Evolutionary conservation across 2,888 invertebrate species (phyloP).

Genomic region (Nebria brevicollis): DNA sequence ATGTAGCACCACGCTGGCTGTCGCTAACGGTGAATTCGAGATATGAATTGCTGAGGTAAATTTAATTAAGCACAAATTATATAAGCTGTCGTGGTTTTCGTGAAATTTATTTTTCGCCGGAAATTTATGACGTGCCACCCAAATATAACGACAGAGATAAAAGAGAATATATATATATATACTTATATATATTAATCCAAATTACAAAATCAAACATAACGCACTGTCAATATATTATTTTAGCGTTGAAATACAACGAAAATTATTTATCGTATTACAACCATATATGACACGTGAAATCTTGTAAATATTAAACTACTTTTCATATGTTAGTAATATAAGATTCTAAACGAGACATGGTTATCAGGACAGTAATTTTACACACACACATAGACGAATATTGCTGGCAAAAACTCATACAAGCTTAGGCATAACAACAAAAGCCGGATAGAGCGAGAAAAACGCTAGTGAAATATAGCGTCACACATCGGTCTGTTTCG

Average conservation of each 20-base stretch:
- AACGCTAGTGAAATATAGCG: constrained; percentile 40
- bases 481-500: constrained; percentile 36
- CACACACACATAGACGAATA: background rate
- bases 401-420: background rate
- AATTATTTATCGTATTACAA: too few species aligned
- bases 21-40: constrained; percentile 16
- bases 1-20: background rate
- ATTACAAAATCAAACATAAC: too few species aligned
- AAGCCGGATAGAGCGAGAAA: constrained; percentile 38
- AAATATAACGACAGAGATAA: too few species aligned
- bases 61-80: constrained; percentile 40
- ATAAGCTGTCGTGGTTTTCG: constrained; percentile 19
- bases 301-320: too few species aligned
- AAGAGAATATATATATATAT: too few species aligned
- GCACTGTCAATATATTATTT: too few species aligned
- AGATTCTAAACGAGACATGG: too few species aligned
- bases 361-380: too few species aligned
- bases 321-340: too few species aligned
- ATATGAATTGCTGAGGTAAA: constrained; percentile 35
- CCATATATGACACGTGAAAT: too few species aligned
- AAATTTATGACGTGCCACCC: background rate
- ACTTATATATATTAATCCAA: too few species aligned
- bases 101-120: background rate
- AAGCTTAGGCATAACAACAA: background rate
- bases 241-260: too few species aligned